Evolutionary conservation across 2,113 vertebrate species (phyloP), one percentile per base, ranked within the genome.

Genomic region (Neogobius melanostomus): DNA sequence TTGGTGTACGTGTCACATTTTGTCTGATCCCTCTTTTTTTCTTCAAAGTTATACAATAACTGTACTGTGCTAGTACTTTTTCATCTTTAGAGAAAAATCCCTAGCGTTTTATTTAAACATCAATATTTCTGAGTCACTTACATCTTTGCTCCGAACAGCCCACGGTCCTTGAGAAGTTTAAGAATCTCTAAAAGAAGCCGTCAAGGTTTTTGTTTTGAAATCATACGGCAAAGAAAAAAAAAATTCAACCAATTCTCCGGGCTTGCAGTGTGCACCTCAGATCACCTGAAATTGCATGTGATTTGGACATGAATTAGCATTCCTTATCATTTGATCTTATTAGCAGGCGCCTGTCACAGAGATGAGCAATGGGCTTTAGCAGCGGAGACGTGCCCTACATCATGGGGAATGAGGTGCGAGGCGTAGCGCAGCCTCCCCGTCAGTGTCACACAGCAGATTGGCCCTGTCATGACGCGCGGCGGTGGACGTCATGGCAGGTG

Each of bases 371-470:
- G 64, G 67, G 72, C 71, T 72, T 71, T 82, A 87, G 75, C 79
- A 80, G 82, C 44, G 64, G 68, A 86, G 83, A 87, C 71, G 65
- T 84, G 86, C 77, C 82, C 71, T 74, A 81, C 83, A 82, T 88
- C 83, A 86, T 57, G 78, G 80, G 71, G 84, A 83, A 69, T 78
- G 71, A 84, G 79, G 77, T 72, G 82, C 44, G 78, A 87, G 82
- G 70, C 74, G 77, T 72, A 68, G 72, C 72, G 59, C 82, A 69
- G 67, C 72, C 77, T 53, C 76, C 88, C 84, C 82, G 8, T 89
- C 89, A 89, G 83, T 87, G 88, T 91, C 88, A 89, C 80, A 2
- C 11, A 66, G 54, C 88, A 87, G 88, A 89, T 91, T 89, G 88
- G 81, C 72, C 79, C 75, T 82, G 89, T 89, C 89, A 28, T 87